Evolutionary conservation across 1,140 invertebrate species (phyloP).

Genomic region (Caerostris darwini): DNA sequence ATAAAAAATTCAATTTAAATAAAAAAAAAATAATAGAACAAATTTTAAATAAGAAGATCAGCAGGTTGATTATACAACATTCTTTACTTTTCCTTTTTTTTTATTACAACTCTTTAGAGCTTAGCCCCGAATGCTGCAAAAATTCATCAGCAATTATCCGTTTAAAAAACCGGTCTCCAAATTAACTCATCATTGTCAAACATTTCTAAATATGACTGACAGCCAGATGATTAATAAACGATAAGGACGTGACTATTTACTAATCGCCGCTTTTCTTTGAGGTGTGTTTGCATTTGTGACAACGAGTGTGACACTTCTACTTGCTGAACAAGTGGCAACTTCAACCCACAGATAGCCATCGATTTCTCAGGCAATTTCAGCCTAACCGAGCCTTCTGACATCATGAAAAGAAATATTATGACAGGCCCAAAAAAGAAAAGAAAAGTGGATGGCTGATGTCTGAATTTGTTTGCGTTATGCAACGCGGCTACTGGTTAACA

Average conservation of each 20-base stretch:
- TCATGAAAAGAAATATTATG: neutral
- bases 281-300: conserved; percentile 34
- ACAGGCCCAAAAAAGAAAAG: neutral
- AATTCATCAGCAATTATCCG: no score
- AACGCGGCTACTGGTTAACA: no score
- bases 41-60: no score
- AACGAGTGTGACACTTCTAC: conserved; percentile 22
- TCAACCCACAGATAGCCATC: neutral
- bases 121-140: no score
- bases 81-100: no score
- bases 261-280: conserved; percentile 21
- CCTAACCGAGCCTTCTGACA: neutral
- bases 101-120: no score
- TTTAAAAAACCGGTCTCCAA: neutral
- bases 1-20: no score
- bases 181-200: conserved; percentile 43
- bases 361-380: neutral
- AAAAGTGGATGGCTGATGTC: neutral
- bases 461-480: no score
- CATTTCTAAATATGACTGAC: conserved; percentile 19
- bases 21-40: no score
- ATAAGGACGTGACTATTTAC: neutral
- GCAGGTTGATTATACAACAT: no score
- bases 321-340: neutral
- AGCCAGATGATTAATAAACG: neutral